phyloP scores from a whole-genome alignment of 2,797 vertebrate species.

The Pipistrellus nathusii region DNA sequence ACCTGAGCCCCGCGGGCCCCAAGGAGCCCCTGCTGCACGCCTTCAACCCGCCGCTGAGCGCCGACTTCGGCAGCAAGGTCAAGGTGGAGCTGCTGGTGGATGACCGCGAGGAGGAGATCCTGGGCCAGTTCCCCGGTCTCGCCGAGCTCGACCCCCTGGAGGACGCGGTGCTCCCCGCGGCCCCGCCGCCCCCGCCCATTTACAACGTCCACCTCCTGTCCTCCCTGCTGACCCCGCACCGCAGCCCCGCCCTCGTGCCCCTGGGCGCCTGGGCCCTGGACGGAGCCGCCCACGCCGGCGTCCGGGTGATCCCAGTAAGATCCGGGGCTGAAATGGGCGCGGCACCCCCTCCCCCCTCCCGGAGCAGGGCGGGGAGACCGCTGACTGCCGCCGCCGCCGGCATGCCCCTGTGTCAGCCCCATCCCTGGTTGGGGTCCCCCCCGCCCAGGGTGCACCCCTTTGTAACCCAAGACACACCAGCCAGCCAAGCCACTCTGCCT shows the following conservation, averaged over 20 bases:
- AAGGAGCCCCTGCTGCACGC: slow-evolving; percentile 64
- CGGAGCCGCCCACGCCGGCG: slow-evolving; percentile 59
- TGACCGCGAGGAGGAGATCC: neutral
- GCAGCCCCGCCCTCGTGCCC: slow-evolving; percentile 33
- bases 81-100: slow-evolving; percentile 42
- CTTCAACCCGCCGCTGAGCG: slow-evolving; percentile 46
- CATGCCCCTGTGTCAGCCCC: accelerated
- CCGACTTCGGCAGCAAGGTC: slow-evolving; percentile 35
- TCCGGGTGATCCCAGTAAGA: slow-evolving; percentile 83
- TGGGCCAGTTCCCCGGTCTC: slow-evolving; percentile 62
- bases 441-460: neutral
- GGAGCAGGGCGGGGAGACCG: accelerated
- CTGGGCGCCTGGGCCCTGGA: slow-evolving; percentile 71
- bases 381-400: neutral
- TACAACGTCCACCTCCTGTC: slow-evolving; percentile 75
- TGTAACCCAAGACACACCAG: accelerated
- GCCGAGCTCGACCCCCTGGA: slow-evolving; percentile 70
- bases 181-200: slow-evolving; percentile 31
- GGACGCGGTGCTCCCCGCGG: neutral
- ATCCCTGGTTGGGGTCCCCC: neutral
- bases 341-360: accelerated
- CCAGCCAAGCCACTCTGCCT: neutral
- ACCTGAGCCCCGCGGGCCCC: slow-evolving; percentile 51
- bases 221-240: slow-evolving; percentile 66
- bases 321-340: accelerated